A percentile compares a stretch with the other conserved stretches of the same genome.
Conservation (phyloP, 1,140 invertebrate species). For the Drosophila chauvacae region DNA sequence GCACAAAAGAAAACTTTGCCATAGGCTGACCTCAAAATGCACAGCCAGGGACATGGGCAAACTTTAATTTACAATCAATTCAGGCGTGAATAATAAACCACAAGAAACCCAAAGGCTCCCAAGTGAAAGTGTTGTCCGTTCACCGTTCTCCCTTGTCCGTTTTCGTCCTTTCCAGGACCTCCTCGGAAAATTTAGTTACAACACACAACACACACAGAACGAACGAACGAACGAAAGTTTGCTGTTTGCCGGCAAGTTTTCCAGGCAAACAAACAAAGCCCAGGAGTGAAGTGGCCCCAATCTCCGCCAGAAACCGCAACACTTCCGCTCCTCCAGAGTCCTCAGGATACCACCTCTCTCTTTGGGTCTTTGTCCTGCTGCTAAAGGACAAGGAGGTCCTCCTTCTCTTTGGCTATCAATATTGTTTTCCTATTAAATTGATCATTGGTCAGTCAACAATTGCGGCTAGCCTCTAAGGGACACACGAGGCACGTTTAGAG, state of each 20-base stretch:
- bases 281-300: conserved; percentile 5
- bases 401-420: conserved; percentile 68
- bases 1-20: conserved; percentile 81
- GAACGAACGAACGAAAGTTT: conserved; percentile 53
- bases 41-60: conserved; percentile 62
- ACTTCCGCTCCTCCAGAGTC: conserved; percentile 51
- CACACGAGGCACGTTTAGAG: not conserved
- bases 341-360: conserved; percentile 18
- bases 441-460: conserved; percentile 82
- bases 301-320: conserved; percentile 54
- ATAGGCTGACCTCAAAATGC: conserved; percentile 83
- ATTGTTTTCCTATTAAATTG: conserved; percentile 84
- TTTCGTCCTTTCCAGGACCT: conserved; percentile 25
- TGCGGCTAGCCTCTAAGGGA: conserved; percentile 53
- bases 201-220: conserved; percentile 40
- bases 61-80: conserved; percentile 85
- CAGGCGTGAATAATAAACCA: conserved; percentile 85
- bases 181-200: conserved; percentile 77
- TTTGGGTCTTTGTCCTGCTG: conserved; percentile 10
- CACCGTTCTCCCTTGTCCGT: conserved; percentile 42
- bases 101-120: conserved; percentile 75
- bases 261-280: conserved; percentile 53
- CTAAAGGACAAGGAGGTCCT: not conserved
- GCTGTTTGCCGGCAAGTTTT: conserved; percentile 58
- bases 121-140: conserved; percentile 72